phyloP scores from a whole-genome alignment of 2,797 vertebrate genomes.

The Heteromormyrus szaboi region DNA sequence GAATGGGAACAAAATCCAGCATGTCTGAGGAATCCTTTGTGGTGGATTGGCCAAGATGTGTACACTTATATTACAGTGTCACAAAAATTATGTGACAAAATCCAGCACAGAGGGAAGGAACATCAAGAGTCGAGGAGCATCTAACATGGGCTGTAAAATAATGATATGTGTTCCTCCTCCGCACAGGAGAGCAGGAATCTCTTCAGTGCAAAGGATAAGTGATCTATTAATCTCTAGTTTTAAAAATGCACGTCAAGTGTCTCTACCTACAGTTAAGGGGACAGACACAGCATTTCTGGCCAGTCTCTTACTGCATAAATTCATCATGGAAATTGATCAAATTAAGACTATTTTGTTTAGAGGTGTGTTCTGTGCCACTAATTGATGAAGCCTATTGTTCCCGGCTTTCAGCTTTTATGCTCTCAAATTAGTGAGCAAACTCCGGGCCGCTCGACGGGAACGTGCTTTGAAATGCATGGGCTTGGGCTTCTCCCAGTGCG shows the following conservation, averaged over 20 bases:
- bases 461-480: neutral
- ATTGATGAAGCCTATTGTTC: constrained; percentile 11
- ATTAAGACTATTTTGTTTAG: constrained; percentile 1
- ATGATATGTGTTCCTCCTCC: neutral
- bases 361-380: constrained; percentile 10
- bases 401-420: neutral
- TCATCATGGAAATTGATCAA: neutral
- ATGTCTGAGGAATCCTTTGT: neutral
- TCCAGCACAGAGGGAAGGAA: neutral
- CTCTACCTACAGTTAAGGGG: neutral
- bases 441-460: neutral
- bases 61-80: neutral
- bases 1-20: neutral
- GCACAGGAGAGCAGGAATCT: neutral
- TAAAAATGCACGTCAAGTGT: neutral
- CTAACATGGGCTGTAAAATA: neutral
- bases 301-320: neutral
- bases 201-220: neutral
- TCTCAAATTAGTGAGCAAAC: constrained; percentile 16
- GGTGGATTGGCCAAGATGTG: neutral
- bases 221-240: neutral
- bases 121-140: neutral
- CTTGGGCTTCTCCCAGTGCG: neutral
- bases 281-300: neutral
- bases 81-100: neutral